Base-by-base conservation (phyloP, 2,888 invertebrate genomes). In the Tachina lurida region DNA sequence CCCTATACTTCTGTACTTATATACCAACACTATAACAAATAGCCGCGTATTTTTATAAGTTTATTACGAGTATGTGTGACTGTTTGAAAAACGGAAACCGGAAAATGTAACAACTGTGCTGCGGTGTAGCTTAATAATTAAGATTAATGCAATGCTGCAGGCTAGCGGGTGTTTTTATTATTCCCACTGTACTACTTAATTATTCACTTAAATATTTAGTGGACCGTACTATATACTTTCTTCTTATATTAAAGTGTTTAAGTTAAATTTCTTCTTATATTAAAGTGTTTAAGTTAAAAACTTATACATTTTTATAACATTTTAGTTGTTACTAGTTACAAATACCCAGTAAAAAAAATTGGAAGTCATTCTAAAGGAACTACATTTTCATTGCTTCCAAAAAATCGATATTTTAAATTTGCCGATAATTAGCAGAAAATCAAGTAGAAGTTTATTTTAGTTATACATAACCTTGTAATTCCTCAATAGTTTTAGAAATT, bases 41-140 rank as follows among this genome's bases (percentile, higher is more conserved):
- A 19, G 10, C 10, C 15, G 12, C 17, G 41, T 10, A 41, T n/a
- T 54, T 75, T 31, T 75, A 12, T 75, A n/a, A 49, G 62, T 71
- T 65, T 56, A 54, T 39, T 9, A n/a, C n/a, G n/a, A n/a, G n/a
- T n/a, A 31, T 17, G 58, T 56, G 52, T 45, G n/a, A 56, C 58
- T 74, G 49, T 13, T 58, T 15, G 10, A 13, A 39, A 47, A 54
- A 19, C 8, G 60, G 54, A 71, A 77, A 54, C 65, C 71, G 43
- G 63, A 73, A 60, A 60, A 52, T 60, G 13, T 39, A 19, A 54
- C 65, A 77, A 67, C 67, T 39, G 45, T 2, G 49, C 52, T 60
- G 68, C 52, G 68, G 75, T 62, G 17, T 65, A 52, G 41, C 43
- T 76, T 39, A 39, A 71, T 76, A 47, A 62, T 56, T 60, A 74